Conservation (phyloP, 1,140 invertebrate species). For the Bombus waltoni region DNA sequence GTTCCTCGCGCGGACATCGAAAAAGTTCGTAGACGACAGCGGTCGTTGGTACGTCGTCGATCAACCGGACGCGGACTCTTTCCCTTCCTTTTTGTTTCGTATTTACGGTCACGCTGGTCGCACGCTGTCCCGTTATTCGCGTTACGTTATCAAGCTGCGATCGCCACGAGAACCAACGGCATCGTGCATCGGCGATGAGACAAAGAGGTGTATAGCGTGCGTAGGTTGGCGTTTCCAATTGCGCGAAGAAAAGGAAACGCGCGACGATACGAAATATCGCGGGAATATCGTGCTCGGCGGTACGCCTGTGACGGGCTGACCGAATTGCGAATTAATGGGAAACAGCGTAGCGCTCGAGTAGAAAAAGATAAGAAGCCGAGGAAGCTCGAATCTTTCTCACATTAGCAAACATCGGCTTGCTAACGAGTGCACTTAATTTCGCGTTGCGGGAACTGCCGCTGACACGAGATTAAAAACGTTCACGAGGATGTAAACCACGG, state of each 20-base stretch:
- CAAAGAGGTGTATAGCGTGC: background rate
- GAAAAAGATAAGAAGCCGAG: constrained; percentile 62
- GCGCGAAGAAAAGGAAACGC: too few species aligned
- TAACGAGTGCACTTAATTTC: constrained; percentile 74
- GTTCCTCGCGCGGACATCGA: too few species aligned
- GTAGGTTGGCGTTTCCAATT: too few species aligned
- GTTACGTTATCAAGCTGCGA: background rate
- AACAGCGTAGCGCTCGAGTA: constrained; percentile 28
- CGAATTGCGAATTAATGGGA: constrained; percentile 65
- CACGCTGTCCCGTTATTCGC: too few species aligned
- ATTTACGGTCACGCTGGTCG: too few species aligned
- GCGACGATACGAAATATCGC: background rate
- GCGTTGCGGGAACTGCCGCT: constrained; percentile 57
- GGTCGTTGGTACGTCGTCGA: too few species aligned
- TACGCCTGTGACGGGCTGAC: constrained; percentile 18
- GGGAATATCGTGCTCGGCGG: background rate
- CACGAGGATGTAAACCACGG: constrained; percentile 56
- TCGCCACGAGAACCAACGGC: too few species aligned
- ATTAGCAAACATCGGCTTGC: constrained; percentile 68
- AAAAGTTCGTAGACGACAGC: too few species aligned
- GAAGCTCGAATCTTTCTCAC: constrained; percentile 65
- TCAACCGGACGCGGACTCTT: too few species aligned
- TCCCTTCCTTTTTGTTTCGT: too few species aligned
- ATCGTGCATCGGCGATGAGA: background rate
- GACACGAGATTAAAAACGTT: constrained; percentile 72